Evolutionary conservation across 2,113 vertebrate genomes (phyloP), one percentile per base, ranked within the genome.

Genomic region (Anoura caudifer): DNA sequence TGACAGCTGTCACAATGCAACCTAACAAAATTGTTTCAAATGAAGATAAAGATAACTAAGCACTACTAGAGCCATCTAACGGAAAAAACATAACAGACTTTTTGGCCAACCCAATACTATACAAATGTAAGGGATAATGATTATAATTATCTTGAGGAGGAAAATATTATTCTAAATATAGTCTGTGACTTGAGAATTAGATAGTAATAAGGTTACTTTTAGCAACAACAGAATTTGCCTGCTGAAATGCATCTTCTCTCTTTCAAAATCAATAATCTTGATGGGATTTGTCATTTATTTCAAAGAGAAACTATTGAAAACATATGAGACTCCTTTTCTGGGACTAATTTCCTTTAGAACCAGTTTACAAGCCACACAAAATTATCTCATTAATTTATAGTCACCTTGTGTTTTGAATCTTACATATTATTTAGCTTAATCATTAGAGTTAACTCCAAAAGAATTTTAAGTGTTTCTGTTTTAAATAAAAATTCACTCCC

Each of bases 281-380:
- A 61, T 73, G 80, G 63, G 10, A 13, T 63, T 92, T 84, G 89
- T 76, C 43, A 45, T 83, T 87, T 41, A 87, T 89, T 96, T 95
- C 43, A 50, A 87, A 93, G 72, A 87, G 65, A 87, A 94, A 92
- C 6, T 50, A 81, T 72, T 95, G 8, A 65, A 82, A 96, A 95
- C 17, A 7, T 22, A 94, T 15, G 45, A 70, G 36, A 54, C 8
- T 80, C 41, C 36, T 81, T 87, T 89, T 80, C 75, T 94, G 54
- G 54, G 50, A 87, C 79, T 87, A 28, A 65, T 96, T 96, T 82
- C 45, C 67, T 83, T 95, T 28, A 72, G 79, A 94, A 86, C 31
- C 76, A 82, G 77, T 77, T 86, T 67, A 75, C 4, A 84, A 94
- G 36, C 15, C n/a, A 80, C 75, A 73, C 36, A 72, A 82, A 75